Percentiles rank a stretch among this genome's conserved stretches.
Evolutionary conservation across 92 coral and sea anemone species (phyloP).

Genomic region (Pocillopora grandis): DNA sequence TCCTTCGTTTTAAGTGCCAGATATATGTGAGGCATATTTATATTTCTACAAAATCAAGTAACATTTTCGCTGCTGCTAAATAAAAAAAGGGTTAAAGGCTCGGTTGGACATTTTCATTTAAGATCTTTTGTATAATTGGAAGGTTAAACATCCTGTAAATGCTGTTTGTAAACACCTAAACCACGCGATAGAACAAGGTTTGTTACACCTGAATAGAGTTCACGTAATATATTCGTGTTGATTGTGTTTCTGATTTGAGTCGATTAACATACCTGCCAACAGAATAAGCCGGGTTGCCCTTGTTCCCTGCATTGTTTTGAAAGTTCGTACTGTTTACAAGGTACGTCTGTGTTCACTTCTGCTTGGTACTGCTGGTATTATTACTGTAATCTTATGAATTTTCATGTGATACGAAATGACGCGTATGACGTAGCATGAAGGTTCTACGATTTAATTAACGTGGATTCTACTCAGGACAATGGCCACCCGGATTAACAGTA

Average conservation of each 20-base stretch:
- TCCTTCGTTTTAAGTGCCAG: not conserved
- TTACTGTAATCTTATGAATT: slow-evolving; percentile 4
- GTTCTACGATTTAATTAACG: not conserved
- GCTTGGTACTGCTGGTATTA: not conserved
- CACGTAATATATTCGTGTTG: not conserved
- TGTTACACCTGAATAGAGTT: not conserved
- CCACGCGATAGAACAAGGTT: slow-evolving; percentile 9
- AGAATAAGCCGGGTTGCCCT: slow-evolving; percentile 23
- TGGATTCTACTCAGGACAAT: slow-evolving; percentile 1
- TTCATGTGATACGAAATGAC: slow-evolving; percentile 32
- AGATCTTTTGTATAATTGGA: slow-evolving; percentile 11
- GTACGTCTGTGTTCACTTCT: not conserved
- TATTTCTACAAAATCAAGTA: not conserved
- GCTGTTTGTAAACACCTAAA: slow-evolving; percentile 27
- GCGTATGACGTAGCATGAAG: slow-evolving; percentile 7
- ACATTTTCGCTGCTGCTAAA: not conserved
- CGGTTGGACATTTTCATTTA: not conserved
- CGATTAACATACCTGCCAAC: slow-evolving; percentile 38
- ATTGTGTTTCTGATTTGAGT: not conserved
- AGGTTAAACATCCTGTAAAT: slow-evolving; percentile 14
- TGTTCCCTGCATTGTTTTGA: slow-evolving; percentile 19
- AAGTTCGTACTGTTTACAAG: slow-evolving; percentile 16
- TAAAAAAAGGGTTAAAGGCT: not conserved
- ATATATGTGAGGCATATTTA: too few species aligned
- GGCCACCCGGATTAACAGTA: not conserved